Evolutionary conservation across 1,140 invertebrate genomes (phyloP).

Genomic region (Drosophila parabipectinata): DNA sequence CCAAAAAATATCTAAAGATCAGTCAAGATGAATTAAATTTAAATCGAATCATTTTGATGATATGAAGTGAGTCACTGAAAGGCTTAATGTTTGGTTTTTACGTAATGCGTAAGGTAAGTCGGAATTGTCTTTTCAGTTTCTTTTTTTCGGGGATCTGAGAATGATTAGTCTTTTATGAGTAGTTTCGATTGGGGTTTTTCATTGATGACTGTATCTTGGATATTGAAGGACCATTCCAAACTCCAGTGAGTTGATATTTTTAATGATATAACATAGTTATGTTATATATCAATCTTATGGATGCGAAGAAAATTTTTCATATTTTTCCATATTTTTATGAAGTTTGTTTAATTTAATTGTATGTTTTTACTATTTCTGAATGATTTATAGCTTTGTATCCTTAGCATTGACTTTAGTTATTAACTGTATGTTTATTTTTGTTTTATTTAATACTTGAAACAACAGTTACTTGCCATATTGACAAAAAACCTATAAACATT

Average conservation of each 20-base stretch:
- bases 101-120: constrained; percentile 51
- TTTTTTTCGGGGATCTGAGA: constrained; percentile 13
- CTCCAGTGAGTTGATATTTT: constrained; percentile 21
- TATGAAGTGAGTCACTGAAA: constrained; percentile 50
- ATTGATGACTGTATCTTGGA: constrained; percentile 44
- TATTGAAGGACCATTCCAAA: constrained; percentile 46
- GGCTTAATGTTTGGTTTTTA: constrained; percentile 46
- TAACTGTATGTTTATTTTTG: not conserved
- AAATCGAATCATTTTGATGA: constrained; percentile 17
- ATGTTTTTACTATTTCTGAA: not conserved
- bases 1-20: not conserved
- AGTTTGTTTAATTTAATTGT: not conserved
- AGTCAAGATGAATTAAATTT: constrained; percentile 7
- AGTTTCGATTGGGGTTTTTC: constrained; percentile 19
- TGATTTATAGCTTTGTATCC: constrained; percentile 1
- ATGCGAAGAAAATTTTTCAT: too few relatives aligned
- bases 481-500: constrained; percentile 58
- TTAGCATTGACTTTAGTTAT: constrained; percentile 18
- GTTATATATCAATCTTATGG: too few relatives aligned
- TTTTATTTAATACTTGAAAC: constrained; percentile 14
- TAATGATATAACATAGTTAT: too few relatives aligned
- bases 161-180: constrained; percentile 44
- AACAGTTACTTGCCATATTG: constrained; percentile 49
- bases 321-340: not conserved
- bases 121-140: constrained; percentile 28